Evolutionary conservation across 1,140 invertebrate genomes (phyloP).

Genomic region (Lysiphlebus fabarum): DNA sequence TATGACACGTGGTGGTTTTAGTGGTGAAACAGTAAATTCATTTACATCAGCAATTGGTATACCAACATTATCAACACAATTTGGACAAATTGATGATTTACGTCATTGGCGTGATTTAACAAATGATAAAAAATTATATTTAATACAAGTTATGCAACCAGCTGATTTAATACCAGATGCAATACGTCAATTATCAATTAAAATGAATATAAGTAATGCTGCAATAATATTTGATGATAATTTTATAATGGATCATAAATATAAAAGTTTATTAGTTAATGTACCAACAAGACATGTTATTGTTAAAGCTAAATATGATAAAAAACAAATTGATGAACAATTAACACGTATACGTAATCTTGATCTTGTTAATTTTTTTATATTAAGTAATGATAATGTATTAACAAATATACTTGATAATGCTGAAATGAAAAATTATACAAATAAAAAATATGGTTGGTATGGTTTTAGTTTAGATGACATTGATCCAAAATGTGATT

Average conservation of each 20-base stretch:
- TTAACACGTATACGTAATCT: constrained; percentile 70
- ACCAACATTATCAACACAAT: constrained; percentile 79
- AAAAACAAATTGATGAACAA: constrained; percentile 60
- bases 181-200: constrained; percentile 72
- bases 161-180: constrained; percentile 78
- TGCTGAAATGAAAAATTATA: constrained; percentile 41
- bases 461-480: constrained; percentile 58
- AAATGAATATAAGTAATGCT: constrained; percentile 84
- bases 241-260: constrained; percentile 90
- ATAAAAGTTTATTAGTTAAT: constrained; percentile 83
- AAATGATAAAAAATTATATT: constrained; percentile 65
- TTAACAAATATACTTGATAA: constrained; percentile 67
- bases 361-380: constrained; percentile 85
- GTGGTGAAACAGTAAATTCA: constrained; percentile 79
- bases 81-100: constrained; percentile 77
- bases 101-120: constrained; percentile 73
- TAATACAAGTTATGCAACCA: constrained; percentile 74
- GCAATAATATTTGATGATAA: constrained; percentile 85
- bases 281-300: constrained; percentile 84
- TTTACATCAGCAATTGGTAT: constrained; percentile 74
- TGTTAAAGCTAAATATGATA: constrained; percentile 59
- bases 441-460: constrained; percentile 61
- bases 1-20: constrained; percentile 70
- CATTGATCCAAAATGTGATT: constrained; percentile 35
- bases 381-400: constrained; percentile 68